Evolutionary conservation across 2,888 invertebrate species (phyloP), one percentile per base, ranked within the genome.

Genomic region (Lasioglossum oenotherae): DNA sequence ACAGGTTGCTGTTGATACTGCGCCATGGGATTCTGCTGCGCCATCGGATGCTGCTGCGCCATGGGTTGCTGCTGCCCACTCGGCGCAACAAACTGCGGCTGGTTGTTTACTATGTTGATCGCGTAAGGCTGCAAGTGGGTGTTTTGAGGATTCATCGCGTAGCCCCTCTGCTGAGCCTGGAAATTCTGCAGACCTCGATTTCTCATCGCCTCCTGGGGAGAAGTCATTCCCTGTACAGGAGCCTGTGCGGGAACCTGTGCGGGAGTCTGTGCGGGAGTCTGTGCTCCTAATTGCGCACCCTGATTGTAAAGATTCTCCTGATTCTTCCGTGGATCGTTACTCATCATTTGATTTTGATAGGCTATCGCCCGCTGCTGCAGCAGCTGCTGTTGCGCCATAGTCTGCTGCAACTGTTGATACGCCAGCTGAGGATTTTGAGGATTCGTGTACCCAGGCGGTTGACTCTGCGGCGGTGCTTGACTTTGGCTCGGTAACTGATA

Each of bases 161-260:
- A 79, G 27, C 69, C 60, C 5, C 44, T 81, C 5, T 81, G 86
- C 60, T 74, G 41, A 1, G 16, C 6, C 6, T 41, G 67, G 1
- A 46, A 78, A 53, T 76, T 74, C 16, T 69, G 73, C n/a, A 31
- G 16, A 46, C 5, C 23, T 5, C 57, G 16, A 19, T 19, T 49
- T 49, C 86, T 89, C 80, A 81, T 88, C 0, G 82, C 79, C 69
- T 92, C 91, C 41, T 92, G 93, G 0, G 91, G 91, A 0, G 91
- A 91, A 0, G 89, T 90, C 90, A 92, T 92, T 5, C 88, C 90
- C 6, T 85, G 49, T 49, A 5, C 46, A 5, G 83, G 60, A 14
- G 44, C 16, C 46, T 46, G 46, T 19, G 19, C 19, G 16, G 46
- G 46, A 19, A 1, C 19, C 19, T 49, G 49, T 2, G 49, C 23